A percentile compares a stretch with the other conserved stretches of the same genome.
Evolutionary conservation across 2,797 vertebrate species (phyloP).

Genomic region (Syngnathus rostellatus): DNA sequence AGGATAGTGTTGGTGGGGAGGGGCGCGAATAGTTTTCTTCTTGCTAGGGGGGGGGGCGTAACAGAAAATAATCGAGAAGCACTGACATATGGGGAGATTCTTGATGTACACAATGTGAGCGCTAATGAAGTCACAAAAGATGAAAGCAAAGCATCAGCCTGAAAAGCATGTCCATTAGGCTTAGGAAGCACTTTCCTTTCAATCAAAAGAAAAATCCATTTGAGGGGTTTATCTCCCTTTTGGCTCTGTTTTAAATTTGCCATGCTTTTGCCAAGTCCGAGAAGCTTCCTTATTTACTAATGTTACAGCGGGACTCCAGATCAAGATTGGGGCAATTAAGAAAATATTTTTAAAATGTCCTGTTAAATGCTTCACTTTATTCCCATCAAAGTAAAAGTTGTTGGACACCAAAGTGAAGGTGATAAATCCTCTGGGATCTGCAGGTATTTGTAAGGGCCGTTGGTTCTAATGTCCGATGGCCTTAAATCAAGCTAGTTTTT

Average conservation of each 20-base stretch:
- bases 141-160: not conserved
- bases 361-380: slow-evolving; percentile 50
- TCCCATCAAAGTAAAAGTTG: slow-evolving; percentile 25
- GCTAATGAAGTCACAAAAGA: not conserved
- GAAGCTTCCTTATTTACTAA: no score
- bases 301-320: slow-evolving; percentile 23
- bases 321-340: not conserved
- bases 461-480: slow-evolving; percentile 50
- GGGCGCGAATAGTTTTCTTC: no score
- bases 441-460: slow-evolving; percentile 51
- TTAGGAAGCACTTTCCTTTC: not conserved
- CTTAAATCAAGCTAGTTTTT: slow-evolving; percentile 31
- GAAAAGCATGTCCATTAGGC: not conserved
- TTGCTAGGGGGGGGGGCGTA: no score
- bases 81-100: slow-evolving; percentile 22
- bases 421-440: slow-evolving; percentile 45
- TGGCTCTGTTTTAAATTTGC: slow-evolving; percentile 11
- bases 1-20: no score
- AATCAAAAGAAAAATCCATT: slow-evolving; percentile 10
- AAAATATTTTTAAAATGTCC: slow-evolving; percentile 32
- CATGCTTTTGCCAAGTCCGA: slow-evolving; percentile 13
- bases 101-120: not conserved
- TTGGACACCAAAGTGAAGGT: slow-evolving; percentile 33
- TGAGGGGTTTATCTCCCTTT: slow-evolving; percentile 17
- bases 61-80: no score